Evolutionary conservation across 2,797 vertebrate species (phyloP).

Genomic region (Halcyon badia): DNA sequence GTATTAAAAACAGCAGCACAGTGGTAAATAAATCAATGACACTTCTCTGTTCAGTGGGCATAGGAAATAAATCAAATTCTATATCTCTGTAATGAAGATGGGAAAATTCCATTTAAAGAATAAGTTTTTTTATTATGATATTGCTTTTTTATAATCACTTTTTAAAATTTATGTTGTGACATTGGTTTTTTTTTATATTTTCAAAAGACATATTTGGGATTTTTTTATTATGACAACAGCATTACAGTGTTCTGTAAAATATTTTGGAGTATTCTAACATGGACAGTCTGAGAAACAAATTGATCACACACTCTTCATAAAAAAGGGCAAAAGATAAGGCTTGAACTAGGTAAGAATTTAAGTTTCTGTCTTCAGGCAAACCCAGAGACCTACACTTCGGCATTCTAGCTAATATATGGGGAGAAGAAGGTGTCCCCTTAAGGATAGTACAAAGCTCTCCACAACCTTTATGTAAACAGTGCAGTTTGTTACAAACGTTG

Average conservation of each 20-base stretch:
- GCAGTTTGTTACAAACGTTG: neutral
- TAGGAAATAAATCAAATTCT: neutral
- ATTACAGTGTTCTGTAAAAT: neutral
- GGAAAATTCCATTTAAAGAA: neutral
- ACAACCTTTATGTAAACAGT: neutral
- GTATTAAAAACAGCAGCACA: neutral
- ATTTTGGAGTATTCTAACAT: neutral
- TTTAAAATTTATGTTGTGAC: neutral
- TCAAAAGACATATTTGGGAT: neutral
- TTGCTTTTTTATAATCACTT: neutral
- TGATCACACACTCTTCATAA: neutral
- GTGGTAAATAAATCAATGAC: neutral
- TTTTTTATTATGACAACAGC: rapidly evolving
- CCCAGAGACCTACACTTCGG: neutral
- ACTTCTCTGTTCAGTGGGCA: neutral
- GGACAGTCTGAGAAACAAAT: neutral
- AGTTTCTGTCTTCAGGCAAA: neutral
- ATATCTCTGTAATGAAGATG: neutral
- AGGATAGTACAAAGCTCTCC: neutral
- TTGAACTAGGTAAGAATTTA: neutral
- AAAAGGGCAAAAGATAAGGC: neutral
- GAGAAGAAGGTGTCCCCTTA: neutral
- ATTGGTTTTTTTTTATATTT: neutral
- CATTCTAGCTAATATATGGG: neutral
- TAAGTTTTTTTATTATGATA: neutral